These are phyloP conservation scores for Lepidothrix coronata DNA, from an alignment of 2,113 vertebrate species.

Conservation along the genomic window DNA sequence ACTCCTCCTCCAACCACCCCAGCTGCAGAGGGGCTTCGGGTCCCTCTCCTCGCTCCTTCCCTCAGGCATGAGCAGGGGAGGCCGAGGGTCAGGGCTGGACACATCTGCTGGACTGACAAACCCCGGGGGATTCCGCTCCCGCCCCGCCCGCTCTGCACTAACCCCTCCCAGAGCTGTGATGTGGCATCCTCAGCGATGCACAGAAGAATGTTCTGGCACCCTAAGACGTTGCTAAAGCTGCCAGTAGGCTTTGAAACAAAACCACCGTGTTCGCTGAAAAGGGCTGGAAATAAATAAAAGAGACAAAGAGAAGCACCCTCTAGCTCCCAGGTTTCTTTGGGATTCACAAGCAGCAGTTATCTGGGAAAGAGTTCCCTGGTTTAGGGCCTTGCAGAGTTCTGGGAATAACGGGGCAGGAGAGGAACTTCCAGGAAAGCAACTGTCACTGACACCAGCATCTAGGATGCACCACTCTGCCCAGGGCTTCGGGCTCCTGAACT, in stretches of 20 bases:
- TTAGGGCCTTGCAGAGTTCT: neutral
- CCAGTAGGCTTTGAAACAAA: neutral
- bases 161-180: constrained; percentile 20
- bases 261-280: neutral
- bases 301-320: neutral
- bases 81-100: neutral
- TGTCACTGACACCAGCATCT: neutral
- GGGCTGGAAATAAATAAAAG: neutral
- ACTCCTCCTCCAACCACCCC: neutral
- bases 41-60: neutral
- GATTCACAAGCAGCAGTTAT: neutral
- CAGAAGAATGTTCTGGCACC: constrained; percentile 36
- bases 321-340: neutral
- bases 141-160: neutral
- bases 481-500: neutral
- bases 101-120: neutral
- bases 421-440: neutral
- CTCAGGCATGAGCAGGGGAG: neutral
- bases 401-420: neutral
- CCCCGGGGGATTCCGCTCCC: neutral
- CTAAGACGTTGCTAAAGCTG: neutral
- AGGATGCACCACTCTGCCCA: too few relatives aligned
- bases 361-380: neutral
- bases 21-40: neutral
- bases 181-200: neutral